Conservation (phyloP, 2,888 invertebrate species). For the Parelbella ahira region DNA sequence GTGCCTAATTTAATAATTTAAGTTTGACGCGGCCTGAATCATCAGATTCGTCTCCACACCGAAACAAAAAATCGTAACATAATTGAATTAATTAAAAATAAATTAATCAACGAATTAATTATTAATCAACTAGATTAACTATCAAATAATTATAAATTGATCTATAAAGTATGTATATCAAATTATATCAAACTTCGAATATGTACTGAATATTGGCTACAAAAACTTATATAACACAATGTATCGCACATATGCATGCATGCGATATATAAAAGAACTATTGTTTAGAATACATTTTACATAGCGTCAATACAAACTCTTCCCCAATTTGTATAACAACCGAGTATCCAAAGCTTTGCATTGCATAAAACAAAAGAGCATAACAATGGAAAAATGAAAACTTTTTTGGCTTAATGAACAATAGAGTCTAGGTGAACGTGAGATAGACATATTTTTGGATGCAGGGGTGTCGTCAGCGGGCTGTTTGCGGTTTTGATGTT, state of each 20-base stretch:
- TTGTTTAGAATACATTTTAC: constrained; percentile 30
- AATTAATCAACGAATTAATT: too few species aligned
- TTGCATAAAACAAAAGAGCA: constrained; percentile 69
- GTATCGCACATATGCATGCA: constrained; percentile 22
- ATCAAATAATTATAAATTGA: too few species aligned
- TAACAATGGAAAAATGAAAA: constrained; percentile 65
- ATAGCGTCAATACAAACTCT: constrained; percentile 40
- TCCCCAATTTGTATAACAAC: constrained; percentile 50
- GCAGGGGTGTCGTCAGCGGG: constrained; percentile 43
- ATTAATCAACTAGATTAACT: too few species aligned
- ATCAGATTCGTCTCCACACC: too few species aligned
- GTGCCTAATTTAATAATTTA: too few species aligned
- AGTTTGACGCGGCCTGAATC: too few species aligned
- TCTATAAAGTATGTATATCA: too few species aligned
- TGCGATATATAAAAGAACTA: constrained; percentile 27
- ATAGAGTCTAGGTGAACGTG: constrained; percentile 65
- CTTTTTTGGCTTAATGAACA: constrained; percentile 71
- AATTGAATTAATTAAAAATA: too few species aligned
- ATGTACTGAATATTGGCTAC: too few species aligned
- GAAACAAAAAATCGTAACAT: too few species aligned
- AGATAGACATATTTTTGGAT: constrained; percentile 61
- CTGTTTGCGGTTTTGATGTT: not conserved
- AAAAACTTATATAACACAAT: constrained; percentile 13
- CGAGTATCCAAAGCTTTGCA: constrained; percentile 50
- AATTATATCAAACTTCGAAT: too few species aligned